These are phyloP conservation scores for Orthonyx spaldingii DNA, from an alignment of 2,113 vertebrate genomes.

Conservation along the genomic window DNA sequence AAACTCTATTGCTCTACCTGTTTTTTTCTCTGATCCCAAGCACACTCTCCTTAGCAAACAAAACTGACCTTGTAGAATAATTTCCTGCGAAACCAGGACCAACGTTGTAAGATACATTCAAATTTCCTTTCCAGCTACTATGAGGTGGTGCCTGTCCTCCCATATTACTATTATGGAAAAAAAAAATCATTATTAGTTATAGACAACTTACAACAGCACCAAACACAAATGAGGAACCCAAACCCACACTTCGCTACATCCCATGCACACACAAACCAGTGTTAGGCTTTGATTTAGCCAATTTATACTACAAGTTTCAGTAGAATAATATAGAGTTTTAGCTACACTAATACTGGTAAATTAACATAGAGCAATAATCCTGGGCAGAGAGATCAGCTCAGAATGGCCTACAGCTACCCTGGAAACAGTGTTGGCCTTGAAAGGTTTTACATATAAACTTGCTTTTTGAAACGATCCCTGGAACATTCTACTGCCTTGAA, in stretches of 20 bases:
- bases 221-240: neutral
- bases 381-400: neutral
- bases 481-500: neutral
- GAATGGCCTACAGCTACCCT: neutral
- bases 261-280: neutral
- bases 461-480: neutral
- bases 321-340: neutral
- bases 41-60: neutral
- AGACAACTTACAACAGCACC: neutral
- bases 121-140: conserved; percentile 85
- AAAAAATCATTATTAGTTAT: neutral
- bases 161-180: conserved; percentile 80
- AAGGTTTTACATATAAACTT: neutral
- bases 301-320: neutral
- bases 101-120: conserved; percentile 85
- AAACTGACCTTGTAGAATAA: conserved; percentile 77
- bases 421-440: neutral
- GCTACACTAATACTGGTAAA: neutral
- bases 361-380: neutral
- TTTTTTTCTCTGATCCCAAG: neutral
- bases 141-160: conserved; percentile 79
- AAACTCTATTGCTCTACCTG: neutral
- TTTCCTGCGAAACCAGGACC: conserved; percentile 84
- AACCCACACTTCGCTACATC: neutral
- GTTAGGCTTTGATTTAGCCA: neutral